A percentile compares a stretch with the other conserved stretches of the same genome.
These are phyloP conservation scores for Pectinophora gossypiella DNA, from an alignment of 1,140 invertebrate species.

Conservation along the genomic window DNA sequence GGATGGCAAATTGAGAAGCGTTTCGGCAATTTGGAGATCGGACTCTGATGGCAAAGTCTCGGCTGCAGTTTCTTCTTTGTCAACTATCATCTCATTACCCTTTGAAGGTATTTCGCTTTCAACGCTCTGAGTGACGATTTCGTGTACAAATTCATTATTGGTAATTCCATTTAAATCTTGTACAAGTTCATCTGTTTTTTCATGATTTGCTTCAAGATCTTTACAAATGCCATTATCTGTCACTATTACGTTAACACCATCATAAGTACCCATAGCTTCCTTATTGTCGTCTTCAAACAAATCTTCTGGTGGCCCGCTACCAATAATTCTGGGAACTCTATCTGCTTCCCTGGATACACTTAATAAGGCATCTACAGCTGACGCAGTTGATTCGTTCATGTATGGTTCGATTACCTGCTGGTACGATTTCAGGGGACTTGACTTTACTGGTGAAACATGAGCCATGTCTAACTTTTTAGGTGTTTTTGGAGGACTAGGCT, in stretches of 20 bases:
- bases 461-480: too few species aligned
- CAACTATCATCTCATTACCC: not conserved
- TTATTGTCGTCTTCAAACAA: conserved; percentile 66
- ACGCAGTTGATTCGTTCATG: conserved; percentile 64
- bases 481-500: too few species aligned
- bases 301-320: conserved; percentile 62
- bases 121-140: not conserved
- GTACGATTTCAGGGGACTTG: conserved; percentile 3
- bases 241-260: conserved; percentile 13
- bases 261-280: conserved; percentile 22
- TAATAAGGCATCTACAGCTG: conserved; percentile 60
- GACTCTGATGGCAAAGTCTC: conserved; percentile 56
- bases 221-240: conserved; percentile 3
- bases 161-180: conserved; percentile 5
- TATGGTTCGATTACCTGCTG: conserved; percentile 31
- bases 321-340: conserved; percentile 59
- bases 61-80: conserved; percentile 10
- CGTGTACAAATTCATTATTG: conserved; percentile 1
- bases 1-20: conserved; percentile 65
- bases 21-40: conserved; percentile 67
- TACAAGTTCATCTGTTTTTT: not conserved
- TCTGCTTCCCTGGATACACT: conserved; percentile 62
- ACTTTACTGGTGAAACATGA: too few species aligned
- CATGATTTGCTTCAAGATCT: not conserved
- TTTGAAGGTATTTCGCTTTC: not conserved